Evolutionary conservation across 2,113 vertebrate species (phyloP).

Genomic region (Lepidothrix coronata): DNA sequence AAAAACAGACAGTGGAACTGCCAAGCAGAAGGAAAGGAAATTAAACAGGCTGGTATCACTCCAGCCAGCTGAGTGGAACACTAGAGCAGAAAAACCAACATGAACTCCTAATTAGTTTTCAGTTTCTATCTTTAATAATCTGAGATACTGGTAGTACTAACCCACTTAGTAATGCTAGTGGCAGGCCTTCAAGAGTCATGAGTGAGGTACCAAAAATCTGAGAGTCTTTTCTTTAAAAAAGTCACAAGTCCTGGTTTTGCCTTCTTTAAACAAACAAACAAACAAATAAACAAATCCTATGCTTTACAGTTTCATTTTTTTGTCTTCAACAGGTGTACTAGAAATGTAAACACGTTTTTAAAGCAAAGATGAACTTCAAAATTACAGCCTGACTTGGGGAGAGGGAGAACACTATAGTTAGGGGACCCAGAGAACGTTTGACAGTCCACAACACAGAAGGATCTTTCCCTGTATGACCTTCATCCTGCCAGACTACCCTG

Average conservation of each 20-base stretch:
- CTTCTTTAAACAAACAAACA: neutral
- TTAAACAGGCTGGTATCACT: conserved; percentile 26
- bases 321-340: neutral
- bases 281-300: neutral
- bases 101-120: conserved; percentile 39
- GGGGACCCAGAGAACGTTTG: neutral
- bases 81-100: neutral
- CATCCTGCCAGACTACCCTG: neutral
- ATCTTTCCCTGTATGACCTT: neutral
- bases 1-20: conserved; percentile 7
- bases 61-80: conserved; percentile 27
- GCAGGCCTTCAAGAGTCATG: neutral
- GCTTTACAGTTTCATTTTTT: neutral
- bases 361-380: neutral
- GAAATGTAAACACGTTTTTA: neutral
- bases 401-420: neutral
- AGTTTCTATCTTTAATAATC: conserved; percentile 20
- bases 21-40: conserved; percentile 32
- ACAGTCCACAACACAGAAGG: neutral
- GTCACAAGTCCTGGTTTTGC: neutral
- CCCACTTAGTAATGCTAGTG: conserved; percentile 6
- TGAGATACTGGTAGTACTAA: neutral
- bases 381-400: neutral
- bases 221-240: neutral
- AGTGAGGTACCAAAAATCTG: neutral